These are phyloP conservation scores for Pogonocichla stellata DNA, from an alignment of 2,113 vertebrate genomes.

Conservation along the genomic window DNA sequence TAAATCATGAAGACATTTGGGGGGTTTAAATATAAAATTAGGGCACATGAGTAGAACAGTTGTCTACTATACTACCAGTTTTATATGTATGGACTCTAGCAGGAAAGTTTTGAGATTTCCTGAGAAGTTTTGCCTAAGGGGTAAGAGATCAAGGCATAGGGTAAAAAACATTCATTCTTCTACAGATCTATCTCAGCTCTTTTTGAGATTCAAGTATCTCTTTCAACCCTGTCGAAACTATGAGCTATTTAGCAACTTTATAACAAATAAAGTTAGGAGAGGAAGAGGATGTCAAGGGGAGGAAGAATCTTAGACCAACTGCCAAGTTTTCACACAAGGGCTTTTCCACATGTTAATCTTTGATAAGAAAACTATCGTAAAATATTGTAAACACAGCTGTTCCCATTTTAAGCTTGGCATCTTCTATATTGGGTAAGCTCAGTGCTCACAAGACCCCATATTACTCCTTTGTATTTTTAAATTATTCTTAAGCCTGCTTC, in stretches of 20 bases:
- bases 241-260: neutral
- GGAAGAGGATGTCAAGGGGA: neutral
- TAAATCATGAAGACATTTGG: neutral
- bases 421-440: neutral
- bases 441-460: neutral
- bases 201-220: neutral
- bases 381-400: neutral
- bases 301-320: neutral
- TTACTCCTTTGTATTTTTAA: neutral
- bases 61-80: neutral
- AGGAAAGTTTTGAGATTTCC: neutral
- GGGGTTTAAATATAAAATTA: neutral
- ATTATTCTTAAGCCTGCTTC: neutral
- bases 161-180: neutral
- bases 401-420: neutral
- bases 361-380: neutral
- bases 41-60: neutral
- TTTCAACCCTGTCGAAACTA: neutral
- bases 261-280: neutral
- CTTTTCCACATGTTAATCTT: neutral
- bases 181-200: neutral
- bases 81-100: accelerated
- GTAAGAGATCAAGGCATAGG: neutral
- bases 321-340: neutral
- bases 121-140: neutral